phyloP scores from a whole-genome alignment of 1,140 invertebrate genomes.

The Drosophila lowei region DNA sequence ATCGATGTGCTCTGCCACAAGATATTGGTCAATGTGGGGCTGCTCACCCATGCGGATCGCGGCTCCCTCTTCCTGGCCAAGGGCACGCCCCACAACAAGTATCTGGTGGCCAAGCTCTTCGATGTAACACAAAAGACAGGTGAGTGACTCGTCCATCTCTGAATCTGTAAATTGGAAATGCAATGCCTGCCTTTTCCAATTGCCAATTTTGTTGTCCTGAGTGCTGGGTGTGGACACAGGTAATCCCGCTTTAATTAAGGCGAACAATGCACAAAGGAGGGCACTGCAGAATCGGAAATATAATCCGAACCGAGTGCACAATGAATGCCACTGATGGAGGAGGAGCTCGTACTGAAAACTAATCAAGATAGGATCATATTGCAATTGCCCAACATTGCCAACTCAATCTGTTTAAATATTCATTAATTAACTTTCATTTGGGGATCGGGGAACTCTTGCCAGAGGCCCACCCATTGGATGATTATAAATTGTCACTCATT shows the following conservation, averaged over 20 bases:
- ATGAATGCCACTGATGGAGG: not conserved
- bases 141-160: slow-evolving; percentile 73
- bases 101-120: slow-evolving; percentile 95
- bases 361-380: no score
- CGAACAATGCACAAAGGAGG: slow-evolving; percentile 44
- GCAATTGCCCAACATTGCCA: no score
- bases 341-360: not conserved
- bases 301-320: slow-evolving; percentile 20
- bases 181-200: slow-evolving; percentile 7
- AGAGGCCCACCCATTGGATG: slow-evolving; percentile 1
- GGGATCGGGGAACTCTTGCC: no score
- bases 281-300: slow-evolving; percentile 8
- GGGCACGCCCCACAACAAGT: slow-evolving; percentile 89
- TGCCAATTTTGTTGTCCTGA: slow-evolving; percentile 21
- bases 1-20: slow-evolving; percentile 97
- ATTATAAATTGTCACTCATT: slow-evolving; percentile 65
- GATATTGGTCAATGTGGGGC: slow-evolving; percentile 95
- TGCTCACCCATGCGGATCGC: slow-evolving; percentile 93
- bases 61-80: slow-evolving; percentile 94
- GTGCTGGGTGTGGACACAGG: slow-evolving; percentile 31
- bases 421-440: no score
- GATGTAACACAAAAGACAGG: slow-evolving; percentile 94
- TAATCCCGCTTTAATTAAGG: slow-evolving; percentile 54
- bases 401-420: no score
- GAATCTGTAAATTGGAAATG: slow-evolving; percentile 15